Conservation (phyloP, 2,113 vertebrate species). For the Antigone vipio region DNA sequence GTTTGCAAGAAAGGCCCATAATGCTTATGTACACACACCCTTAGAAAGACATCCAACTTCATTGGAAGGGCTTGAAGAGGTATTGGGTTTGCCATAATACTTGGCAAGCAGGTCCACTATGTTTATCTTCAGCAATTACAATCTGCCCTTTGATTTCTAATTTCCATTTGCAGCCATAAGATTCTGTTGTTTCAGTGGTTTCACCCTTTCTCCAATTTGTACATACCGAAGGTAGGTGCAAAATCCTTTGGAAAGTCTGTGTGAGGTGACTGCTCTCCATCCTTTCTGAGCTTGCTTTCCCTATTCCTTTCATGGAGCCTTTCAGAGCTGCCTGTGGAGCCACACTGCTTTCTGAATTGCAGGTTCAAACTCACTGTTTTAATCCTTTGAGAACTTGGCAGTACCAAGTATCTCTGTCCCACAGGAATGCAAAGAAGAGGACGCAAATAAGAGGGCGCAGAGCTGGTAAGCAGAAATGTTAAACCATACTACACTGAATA, state of each 20-base stretch:
- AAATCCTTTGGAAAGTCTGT: not conserved
- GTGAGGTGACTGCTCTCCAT: not conserved
- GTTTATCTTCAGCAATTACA: not conserved
- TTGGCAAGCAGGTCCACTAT: not conserved
- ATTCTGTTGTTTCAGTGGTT: not conserved
- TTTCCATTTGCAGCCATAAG: not conserved
- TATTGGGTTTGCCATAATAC: not conserved
- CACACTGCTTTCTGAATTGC: not conserved
- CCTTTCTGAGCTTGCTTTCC: not conserved
- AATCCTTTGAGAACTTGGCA: not conserved
- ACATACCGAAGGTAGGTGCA: not conserved
- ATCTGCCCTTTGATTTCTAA: not conserved
- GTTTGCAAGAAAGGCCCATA: not conserved
- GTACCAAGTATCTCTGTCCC: not conserved
- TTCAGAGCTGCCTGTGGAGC: not conserved
- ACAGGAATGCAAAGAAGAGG: not conserved
- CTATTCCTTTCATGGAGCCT: not conserved
- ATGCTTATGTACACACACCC: not conserved
- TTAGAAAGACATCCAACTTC: not conserved
- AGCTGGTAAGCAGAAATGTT: not conserved
- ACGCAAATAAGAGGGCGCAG: not conserved
- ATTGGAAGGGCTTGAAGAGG: not conserved
- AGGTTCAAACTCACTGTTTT: not conserved
- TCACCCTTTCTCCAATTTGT: not conserved
- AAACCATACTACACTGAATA: not conserved